Evolutionary conservation across 2,113 vertebrate species (phyloP).

Genomic region (Pleuronectes platessa): DNA sequence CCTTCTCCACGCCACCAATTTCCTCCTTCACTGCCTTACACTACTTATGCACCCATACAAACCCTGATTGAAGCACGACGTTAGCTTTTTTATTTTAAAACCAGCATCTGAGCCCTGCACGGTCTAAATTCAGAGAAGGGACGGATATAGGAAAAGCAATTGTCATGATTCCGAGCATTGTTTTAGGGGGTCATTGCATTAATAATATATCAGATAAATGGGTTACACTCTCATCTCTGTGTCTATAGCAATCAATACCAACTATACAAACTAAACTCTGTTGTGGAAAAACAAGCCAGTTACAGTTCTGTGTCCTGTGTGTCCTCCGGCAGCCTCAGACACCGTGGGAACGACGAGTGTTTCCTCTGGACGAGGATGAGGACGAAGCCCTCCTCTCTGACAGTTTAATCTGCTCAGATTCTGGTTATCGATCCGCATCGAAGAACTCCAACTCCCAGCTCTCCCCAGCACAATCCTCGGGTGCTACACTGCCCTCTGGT

Average conservation of each 20-base stretch:
- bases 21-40: constrained; percentile 15
- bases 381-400: constrained; percentile 43
- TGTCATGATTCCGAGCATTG: background rate
- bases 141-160: background rate
- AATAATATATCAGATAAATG: background rate
- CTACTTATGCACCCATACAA: constrained; percentile 14
- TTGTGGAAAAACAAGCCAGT: constrained; percentile 4
- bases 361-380: constrained; percentile 54
- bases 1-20: constrained; percentile 36
- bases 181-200: background rate
- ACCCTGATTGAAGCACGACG: constrained; percentile 24
- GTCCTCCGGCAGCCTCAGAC: constrained; percentile 36
- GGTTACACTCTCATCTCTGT: background rate
- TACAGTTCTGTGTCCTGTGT: background rate
- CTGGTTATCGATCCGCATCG: constrained; percentile 7
- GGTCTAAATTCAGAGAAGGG: background rate
- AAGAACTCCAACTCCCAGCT: constrained; percentile 35
- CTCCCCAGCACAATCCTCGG: constrained; percentile 15
- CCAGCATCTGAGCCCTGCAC: background rate
- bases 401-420: background rate
- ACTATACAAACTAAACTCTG: too few species aligned
- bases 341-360: constrained; percentile 64
- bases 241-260: background rate
- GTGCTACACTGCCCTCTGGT: constrained; percentile 45
- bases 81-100: background rate